These are phyloP conservation scores for Allophyes oxyacanthae DNA, from an alignment of 2,888 invertebrate species.

Conservation along the genomic window DNA sequence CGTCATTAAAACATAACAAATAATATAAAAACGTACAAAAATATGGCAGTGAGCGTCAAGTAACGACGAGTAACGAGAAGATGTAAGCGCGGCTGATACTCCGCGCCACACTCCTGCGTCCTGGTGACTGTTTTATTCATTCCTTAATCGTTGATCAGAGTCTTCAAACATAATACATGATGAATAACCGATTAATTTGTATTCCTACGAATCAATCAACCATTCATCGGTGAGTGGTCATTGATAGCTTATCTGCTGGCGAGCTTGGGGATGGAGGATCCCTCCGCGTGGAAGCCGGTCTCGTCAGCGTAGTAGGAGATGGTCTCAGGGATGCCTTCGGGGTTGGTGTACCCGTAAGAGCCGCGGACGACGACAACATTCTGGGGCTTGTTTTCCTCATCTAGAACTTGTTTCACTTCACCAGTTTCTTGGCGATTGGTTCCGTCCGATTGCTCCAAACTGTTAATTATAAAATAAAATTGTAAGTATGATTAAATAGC, in stretches of 20 bases:
- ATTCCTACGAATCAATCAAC: constrained; percentile 32
- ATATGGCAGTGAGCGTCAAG: constrained; percentile 67
- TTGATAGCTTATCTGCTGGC: constrained; percentile 60
- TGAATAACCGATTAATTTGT: constrained; percentile 23
- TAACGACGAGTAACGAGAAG: constrained; percentile 41
- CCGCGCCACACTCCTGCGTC: constrained; percentile 8
- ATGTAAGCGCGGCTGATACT: constrained; percentile 11
- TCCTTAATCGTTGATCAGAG: constrained; percentile 42
- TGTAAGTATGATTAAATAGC: no score
- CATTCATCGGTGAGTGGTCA: constrained; percentile 38
- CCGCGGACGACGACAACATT: constrained; percentile 90
- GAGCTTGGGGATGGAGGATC: constrained; percentile 89
- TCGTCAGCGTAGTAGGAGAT: constrained; percentile 90
- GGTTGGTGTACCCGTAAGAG: constrained; percentile 88
- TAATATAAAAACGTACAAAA: constrained; percentile 65
- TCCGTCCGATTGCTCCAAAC: constrained; percentile 89
- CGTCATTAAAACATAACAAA: constrained; percentile 59
- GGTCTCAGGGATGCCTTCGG: constrained; percentile 87
- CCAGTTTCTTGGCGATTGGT: constrained; percentile 87
- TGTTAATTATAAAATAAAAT: constrained; percentile 9
- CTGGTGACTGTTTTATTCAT: constrained; percentile 41
- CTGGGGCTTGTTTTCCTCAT: constrained; percentile 89
- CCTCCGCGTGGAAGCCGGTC: constrained; percentile 90
- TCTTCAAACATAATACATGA: constrained; percentile 16
- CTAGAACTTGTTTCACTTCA: constrained; percentile 73